These are phyloP conservation scores for Horisme vitalbata DNA, from an alignment of 2,888 invertebrate genomes.

Conservation along the genomic window DNA sequence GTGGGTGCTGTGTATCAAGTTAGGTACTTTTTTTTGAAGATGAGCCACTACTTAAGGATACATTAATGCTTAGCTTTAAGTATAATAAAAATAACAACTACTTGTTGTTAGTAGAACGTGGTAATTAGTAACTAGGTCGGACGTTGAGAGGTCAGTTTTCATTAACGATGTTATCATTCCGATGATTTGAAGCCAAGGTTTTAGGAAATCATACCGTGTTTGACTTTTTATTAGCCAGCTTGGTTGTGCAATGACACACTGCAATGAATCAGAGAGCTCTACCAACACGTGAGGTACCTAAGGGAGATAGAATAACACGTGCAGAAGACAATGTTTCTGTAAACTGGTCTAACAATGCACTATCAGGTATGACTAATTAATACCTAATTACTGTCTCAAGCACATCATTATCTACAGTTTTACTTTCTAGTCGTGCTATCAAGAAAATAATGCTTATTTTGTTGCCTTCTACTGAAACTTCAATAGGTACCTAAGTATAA, in stretches of 20 bases:
- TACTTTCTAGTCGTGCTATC: no score
- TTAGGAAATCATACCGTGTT: conserved; percentile 53
- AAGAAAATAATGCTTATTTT: no score
- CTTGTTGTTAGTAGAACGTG: conserved; percentile 40
- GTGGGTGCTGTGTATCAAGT: background rate
- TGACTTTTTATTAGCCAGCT: conserved; percentile 29
- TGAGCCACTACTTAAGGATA: conserved; percentile 7
- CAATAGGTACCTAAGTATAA: no score
- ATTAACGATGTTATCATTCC: conserved; percentile 68
- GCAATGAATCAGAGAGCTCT: conserved; percentile 21
- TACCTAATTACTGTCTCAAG: no score
- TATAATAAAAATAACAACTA: conserved; percentile 28
- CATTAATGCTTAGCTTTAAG: conserved; percentile 19
- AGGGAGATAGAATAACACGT: background rate
- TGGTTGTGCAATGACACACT: conserved; percentile 26
- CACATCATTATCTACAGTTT: no score
- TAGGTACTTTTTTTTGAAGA: conserved; percentile 6
- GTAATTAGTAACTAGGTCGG: conserved; percentile 67
- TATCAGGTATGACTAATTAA: background rate
- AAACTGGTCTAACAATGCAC: background rate
- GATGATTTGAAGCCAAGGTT: conserved; percentile 67
- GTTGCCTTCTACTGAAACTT: no score
- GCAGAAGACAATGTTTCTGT: background rate
- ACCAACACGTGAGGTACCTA: background rate
- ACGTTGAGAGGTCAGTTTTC: conserved; percentile 73